Percentiles rank a stretch among this genome's conserved stretches.
Conservation (phyloP, 2,797 vertebrate genomes). For the Xiphorhynchus erythropygius region DNA sequence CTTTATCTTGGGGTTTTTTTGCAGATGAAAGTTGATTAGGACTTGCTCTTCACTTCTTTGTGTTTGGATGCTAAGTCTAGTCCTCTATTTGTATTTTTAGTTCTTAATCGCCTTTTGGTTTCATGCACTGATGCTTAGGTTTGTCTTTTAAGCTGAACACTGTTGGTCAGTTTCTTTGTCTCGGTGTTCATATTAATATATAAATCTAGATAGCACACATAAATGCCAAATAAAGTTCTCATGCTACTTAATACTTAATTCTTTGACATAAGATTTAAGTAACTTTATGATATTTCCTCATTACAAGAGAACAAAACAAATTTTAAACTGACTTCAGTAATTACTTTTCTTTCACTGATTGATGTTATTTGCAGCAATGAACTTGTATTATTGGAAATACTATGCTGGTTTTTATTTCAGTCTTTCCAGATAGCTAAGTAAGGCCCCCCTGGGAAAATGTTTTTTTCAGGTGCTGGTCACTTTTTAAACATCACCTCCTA, state of each 20-base stretch:
- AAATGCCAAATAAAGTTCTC: slow-evolving; percentile 2
- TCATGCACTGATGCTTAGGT: neutral
- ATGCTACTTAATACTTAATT: neutral
- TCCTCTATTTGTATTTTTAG: neutral
- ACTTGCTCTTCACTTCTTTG: neutral
- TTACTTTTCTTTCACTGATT: neutral
- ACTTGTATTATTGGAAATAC: neutral
- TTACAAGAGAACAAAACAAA: neutral
- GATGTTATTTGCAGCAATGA: neutral
- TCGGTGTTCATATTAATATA: neutral
- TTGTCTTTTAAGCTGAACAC: neutral
- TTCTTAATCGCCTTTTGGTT: neutral
- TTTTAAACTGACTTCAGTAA: neutral
- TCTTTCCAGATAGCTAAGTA: neutral
- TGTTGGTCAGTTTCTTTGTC: neutral
- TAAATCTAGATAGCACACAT: neutral
- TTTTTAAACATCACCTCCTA: neutral
- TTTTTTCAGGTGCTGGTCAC: neutral
- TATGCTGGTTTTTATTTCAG: neutral
- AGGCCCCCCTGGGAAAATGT: neutral
- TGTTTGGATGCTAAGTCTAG: neutral
- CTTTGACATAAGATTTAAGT: neutral
- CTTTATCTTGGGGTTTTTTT: neutral
- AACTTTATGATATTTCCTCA: neutral
- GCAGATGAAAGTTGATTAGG: neutral